Evolutionary conservation across 2,888 invertebrate species (phyloP).

Genomic region (Mesopsocus fuscifrons): DNA sequence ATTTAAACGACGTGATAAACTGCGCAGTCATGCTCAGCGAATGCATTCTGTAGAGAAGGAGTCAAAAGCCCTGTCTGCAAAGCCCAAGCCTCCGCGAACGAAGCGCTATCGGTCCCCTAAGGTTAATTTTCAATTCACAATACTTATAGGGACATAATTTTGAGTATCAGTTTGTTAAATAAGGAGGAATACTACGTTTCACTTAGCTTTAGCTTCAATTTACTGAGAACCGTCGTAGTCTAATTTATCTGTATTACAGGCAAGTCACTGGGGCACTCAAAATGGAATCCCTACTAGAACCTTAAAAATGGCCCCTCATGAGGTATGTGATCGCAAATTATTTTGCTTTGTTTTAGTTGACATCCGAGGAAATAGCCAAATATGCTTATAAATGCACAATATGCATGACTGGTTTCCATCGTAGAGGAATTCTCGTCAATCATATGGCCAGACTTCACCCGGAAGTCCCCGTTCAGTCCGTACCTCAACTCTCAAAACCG

Average conservation of each 20-base stretch:
- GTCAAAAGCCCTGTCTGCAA: slow-evolving; percentile 19
- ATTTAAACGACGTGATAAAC: slow-evolving; percentile 56
- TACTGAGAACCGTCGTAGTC: too few relatives aligned
- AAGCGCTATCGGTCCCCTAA: slow-evolving; percentile 13
- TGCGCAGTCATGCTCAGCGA: slow-evolving; percentile 50
- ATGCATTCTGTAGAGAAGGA: slow-evolving; percentile 36
- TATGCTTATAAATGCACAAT: slow-evolving; percentile 59
- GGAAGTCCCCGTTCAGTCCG: slow-evolving; percentile 38
- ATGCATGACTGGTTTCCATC: slow-evolving; percentile 57
- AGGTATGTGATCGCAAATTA: too few relatives aligned
- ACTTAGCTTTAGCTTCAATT: too few relatives aligned
- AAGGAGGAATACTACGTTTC: too few relatives aligned
- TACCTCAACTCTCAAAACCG: slow-evolving; percentile 56
- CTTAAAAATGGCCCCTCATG: not conserved
- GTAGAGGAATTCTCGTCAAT: slow-evolving; percentile 71
- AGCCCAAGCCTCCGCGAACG: slow-evolving; percentile 16
- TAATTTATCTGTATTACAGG: too few relatives aligned
- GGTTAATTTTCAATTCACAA: not conserved
- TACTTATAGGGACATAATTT: too few relatives aligned
- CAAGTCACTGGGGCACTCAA: too few relatives aligned
- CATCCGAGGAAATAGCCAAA: slow-evolving; percentile 19
- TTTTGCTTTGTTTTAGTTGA: not conserved
- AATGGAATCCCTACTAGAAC: too few relatives aligned
- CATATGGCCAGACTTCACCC: slow-evolving; percentile 64
- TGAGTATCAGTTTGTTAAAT: too few relatives aligned